phyloP scores from a whole-genome alignment of 2,797 vertebrate genomes.

The Artibeus jamaicensis region DNA sequence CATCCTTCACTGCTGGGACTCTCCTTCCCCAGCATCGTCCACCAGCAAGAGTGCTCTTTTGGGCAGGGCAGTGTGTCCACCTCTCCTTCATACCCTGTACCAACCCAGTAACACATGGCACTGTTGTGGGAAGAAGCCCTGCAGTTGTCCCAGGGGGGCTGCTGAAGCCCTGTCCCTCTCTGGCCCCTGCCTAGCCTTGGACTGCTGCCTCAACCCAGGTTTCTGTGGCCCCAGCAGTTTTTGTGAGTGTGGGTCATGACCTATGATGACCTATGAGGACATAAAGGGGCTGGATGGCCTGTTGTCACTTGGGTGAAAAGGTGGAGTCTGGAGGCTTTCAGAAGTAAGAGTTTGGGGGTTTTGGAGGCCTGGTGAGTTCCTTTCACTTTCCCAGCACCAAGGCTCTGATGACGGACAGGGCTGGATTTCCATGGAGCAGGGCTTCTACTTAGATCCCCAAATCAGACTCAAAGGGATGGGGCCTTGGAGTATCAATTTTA shows the following conservation, averaged over 20 bases:
- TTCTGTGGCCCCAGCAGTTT: background rate
- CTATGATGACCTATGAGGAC: fast-evolving
- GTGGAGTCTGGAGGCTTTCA: background rate
- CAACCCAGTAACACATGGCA: fast-evolving
- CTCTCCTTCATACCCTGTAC: fast-evolving
- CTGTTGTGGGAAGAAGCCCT: background rate
- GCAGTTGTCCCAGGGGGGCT: background rate
- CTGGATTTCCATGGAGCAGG: background rate
- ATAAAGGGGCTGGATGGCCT: too few species aligned
- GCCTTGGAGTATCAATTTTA: background rate
- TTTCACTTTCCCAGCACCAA: background rate
- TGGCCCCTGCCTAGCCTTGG: background rate
- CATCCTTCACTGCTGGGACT: background rate
- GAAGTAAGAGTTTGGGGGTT: background rate
- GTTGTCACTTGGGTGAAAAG: background rate
- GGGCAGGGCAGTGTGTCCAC: background rate
- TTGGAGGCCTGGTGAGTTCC: background rate
- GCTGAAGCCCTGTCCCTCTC: background rate
- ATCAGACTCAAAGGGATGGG: background rate
- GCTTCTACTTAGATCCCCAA: background rate
- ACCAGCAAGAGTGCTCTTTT: fast-evolving
- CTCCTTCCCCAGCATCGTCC: background rate
- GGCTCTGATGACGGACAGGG: background rate
- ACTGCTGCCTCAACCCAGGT: background rate
- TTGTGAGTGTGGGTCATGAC: fast-evolving